Evolutionary conservation across 2,888 invertebrate genomes (phyloP).

Genomic region (Xestia c-nigrum): DNA sequence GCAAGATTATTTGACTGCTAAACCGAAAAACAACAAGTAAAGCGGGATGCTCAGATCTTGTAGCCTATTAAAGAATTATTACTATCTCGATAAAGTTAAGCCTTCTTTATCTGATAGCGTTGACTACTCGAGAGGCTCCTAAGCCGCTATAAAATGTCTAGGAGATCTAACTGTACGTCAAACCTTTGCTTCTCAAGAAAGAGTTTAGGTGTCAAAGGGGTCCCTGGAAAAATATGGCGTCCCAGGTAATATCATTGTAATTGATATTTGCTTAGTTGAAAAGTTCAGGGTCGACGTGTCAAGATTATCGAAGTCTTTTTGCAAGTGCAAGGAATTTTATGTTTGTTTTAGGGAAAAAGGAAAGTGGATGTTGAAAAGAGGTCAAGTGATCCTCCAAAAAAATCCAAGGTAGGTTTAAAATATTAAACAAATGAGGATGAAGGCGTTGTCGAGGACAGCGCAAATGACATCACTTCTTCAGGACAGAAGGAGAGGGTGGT

Average conservation of each 20-base stretch:
- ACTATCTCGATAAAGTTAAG: constrained; percentile 68
- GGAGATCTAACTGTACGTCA: constrained; percentile 14
- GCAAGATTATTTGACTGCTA: neutral
- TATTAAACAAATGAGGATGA: neutral
- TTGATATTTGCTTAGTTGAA: constrained; percentile 1
- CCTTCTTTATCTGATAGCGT: constrained; percentile 69
- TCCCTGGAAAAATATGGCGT: constrained; percentile 50
- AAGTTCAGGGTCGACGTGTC: neutral
- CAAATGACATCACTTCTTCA: neutral
- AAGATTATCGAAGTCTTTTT: neutral
- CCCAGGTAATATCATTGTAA: constrained; percentile 49
- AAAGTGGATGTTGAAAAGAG: constrained; percentile 15
- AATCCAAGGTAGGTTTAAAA: constrained; percentile 10
- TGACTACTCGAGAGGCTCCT: constrained; percentile 59
- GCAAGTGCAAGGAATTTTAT: constrained; percentile 10
- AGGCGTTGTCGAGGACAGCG: neutral
- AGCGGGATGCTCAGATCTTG: constrained; percentile 24
- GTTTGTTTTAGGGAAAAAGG: constrained; percentile 12
- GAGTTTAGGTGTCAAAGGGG: constrained; percentile 28
- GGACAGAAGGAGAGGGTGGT: neutral
- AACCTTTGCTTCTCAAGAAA: constrained; percentile 31
- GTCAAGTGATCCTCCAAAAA: constrained; percentile 3
- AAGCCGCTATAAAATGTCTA: constrained; percentile 57
- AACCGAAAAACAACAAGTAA: constrained; percentile 29
- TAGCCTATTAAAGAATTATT: constrained; percentile 60